phyloP scores from a whole-genome alignment of 2,113 vertebrate genomes.

The Anseranas semipalmata region DNA sequence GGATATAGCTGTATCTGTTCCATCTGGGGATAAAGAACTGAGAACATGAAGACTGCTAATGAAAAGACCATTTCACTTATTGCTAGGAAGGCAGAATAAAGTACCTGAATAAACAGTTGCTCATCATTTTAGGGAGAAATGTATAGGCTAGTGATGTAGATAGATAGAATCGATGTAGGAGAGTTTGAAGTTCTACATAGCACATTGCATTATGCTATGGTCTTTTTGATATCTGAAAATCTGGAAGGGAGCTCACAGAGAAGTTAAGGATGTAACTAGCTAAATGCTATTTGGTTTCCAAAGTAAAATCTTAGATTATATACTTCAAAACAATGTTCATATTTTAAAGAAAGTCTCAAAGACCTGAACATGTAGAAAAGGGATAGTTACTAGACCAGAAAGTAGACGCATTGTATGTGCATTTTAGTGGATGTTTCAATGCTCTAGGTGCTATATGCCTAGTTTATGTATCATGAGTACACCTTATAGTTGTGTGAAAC shows the following conservation, averaged over 20 bases:
- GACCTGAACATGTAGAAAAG: background rate
- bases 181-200: background rate
- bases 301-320: background rate
- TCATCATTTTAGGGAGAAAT: background rate
- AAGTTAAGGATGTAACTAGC: background rate
- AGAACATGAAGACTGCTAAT: too few species aligned
- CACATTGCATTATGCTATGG: background rate
- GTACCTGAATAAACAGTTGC: background rate
- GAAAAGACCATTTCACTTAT: too few species aligned
- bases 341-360: background rate
- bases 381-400: background rate
- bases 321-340: background rate
- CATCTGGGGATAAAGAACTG: background rate
- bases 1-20: background rate
- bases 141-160: too few species aligned
- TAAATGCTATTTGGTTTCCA: background rate
- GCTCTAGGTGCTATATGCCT: background rate
- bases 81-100: background rate
- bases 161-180: background rate
- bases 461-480: background rate
- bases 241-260: background rate
- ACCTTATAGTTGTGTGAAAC: background rate
- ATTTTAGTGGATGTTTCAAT: background rate
- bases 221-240: background rate
- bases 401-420: accelerated